phyloP scores from a whole-genome alignment of 2,113 vertebrate genomes.

The Capra hircus region DNA sequence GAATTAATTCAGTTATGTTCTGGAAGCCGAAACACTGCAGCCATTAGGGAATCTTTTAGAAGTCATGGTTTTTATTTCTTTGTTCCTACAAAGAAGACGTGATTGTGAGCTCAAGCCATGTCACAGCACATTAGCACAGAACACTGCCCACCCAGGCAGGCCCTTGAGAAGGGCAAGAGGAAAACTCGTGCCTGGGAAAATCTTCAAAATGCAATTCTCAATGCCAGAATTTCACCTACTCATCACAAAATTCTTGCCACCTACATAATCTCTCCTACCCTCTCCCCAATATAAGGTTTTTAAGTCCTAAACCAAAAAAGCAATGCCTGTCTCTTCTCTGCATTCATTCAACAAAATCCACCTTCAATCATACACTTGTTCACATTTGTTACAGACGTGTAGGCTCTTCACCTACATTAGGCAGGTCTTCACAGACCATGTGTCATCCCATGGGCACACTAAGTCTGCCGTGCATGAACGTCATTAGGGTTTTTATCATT shows the following conservation, averaged over 20 bases:
- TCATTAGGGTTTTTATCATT: neutral
- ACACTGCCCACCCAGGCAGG: rapidly evolving
- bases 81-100: neutral
- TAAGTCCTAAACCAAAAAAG: neutral
- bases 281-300: too few relatives aligned
- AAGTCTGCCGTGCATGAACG: rapidly evolving
- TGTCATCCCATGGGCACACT: rapidly evolving
- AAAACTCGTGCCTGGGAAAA: neutral
- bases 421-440: neutral
- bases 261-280: neutral
- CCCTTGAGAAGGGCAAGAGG: neutral
- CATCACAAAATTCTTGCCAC: neutral
- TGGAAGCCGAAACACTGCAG: neutral
- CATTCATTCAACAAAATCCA: neutral
- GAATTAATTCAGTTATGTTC: neutral
- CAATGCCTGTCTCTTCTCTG: neutral
- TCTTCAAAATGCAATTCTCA: neutral
- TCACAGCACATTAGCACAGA: neutral
- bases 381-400: neutral
- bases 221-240: neutral
- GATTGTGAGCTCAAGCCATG: neutral
- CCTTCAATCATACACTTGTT: neutral
- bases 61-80: neutral
- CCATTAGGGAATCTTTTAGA: neutral
- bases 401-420: neutral